Evolutionary conservation across 2,888 invertebrate genomes (phyloP).

Genomic region (Galerucella nymphaeae): DNA sequence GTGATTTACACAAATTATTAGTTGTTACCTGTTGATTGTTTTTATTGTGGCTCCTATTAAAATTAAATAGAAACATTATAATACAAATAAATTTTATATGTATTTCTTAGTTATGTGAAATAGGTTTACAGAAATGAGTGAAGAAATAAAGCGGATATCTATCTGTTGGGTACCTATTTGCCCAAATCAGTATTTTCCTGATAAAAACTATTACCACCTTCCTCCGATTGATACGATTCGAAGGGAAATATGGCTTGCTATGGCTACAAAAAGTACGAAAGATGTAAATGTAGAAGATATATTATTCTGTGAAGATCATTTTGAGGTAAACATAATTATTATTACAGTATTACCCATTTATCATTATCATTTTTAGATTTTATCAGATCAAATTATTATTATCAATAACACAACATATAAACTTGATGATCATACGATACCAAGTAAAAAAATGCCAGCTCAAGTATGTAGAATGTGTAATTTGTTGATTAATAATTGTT

Average conservation of each 20-base stretch:
- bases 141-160: neutral
- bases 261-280: constrained; percentile 7
- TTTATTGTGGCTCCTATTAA: too few species aligned
- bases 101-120: too few species aligned
- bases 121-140: neutral
- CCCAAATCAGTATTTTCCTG: neutral
- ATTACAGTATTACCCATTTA: neutral
- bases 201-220: constrained; percentile 7
- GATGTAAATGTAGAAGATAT: constrained; percentile 1
- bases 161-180: constrained; percentile 20
- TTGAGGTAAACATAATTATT: constrained; percentile 5
- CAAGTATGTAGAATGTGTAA: constrained; percentile 19
- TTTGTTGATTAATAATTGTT: neutral
- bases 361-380: too few species aligned
- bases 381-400: neutral
- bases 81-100: too few species aligned
- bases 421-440: neutral
- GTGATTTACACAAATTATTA: too few species aligned
- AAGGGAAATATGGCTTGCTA: constrained; percentile 17
- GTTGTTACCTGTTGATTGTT: too few species aligned
- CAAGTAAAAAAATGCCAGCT: constrained; percentile 16
- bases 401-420: constrained; percentile 3
- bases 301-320: constrained; percentile 22
- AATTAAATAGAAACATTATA: too few species aligned
- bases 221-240: neutral